These are phyloP conservation scores for Aviceda subcristata DNA, from an alignment of 2,113 vertebrate genomes.

Conservation along the genomic window DNA sequence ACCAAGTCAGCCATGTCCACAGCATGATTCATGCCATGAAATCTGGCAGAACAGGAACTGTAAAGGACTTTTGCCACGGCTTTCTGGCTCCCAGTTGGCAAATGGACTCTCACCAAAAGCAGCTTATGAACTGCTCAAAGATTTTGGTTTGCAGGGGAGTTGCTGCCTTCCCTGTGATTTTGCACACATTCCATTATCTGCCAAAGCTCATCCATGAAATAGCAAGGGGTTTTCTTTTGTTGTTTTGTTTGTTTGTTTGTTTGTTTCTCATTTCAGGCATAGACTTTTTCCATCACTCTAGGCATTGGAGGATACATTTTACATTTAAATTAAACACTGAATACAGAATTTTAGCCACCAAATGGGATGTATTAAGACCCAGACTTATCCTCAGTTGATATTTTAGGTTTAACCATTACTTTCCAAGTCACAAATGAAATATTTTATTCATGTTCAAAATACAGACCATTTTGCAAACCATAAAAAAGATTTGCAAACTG, in stretches of 20 bases:
- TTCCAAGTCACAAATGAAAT: slow-evolving; percentile 51
- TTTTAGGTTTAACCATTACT: slow-evolving; percentile 7
- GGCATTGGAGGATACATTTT: not conserved
- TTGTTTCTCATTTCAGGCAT: not conserved
- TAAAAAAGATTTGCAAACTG: slow-evolving; percentile 48
- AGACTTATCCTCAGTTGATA: not conserved
- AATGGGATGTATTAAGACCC: not conserved
- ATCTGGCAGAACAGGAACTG: not conserved
- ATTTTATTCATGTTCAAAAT: slow-evolving; percentile 58
- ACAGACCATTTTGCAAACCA: slow-evolving; percentile 53
- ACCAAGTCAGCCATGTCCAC: not conserved
- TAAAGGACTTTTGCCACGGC: not conserved
- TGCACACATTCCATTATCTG: not conserved
- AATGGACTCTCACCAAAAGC: not conserved
- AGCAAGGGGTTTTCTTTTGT: not conserved
- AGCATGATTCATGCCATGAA: not conserved
- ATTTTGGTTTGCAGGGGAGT: not conserved
- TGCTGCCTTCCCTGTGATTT: not conserved
- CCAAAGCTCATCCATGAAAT: not conserved
- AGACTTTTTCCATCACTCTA: not conserved
- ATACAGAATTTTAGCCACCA: not conserved
- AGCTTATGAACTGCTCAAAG: not conserved
- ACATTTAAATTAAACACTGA: not conserved
- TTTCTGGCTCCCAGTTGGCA: not conserved
- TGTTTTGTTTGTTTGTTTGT: not conserved